Base-by-base conservation (phyloP, 2,797 vertebrate genomes). In the Pangasius krempfi region DNA sequence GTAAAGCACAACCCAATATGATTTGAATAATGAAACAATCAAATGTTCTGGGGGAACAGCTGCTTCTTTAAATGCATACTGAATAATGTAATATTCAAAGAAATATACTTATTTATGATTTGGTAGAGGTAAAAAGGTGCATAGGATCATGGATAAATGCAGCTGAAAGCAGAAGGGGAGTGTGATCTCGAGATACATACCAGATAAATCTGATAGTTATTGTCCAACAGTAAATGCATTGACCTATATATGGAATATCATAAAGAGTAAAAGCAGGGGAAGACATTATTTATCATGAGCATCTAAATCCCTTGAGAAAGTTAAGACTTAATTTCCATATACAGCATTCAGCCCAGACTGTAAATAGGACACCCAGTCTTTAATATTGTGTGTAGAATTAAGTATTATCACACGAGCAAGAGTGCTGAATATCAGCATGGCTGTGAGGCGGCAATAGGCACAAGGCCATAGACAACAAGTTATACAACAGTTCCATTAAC, bases 11-110 rank as follows among this genome's bases (percentile, higher is more conserved):
- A 58, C 50, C 20, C 83, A 80, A 62, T 27, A 85, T 76, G 50
- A 64, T 62, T 56, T 75, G 30, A 78, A 85, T 88, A 78, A 78
- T 88, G 47, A 85, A 58, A 78, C 84, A 78, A 84, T 85, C 80
- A 54, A 16, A 14, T 54, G 12, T 54, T 54, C 12, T 54, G 44
- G 44, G 44, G 44, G 44, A 44, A 44, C 44, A 44, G 8, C 44
- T 44, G 44, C 44, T 44, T 44, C 44, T 44, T 44, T 54, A 73
- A 78, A 72, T 85, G 70, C 73, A 85, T 14, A 12, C 44, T 44
- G 44, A 0, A 44, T 44, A 86, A 87, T 87, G 13, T 75, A 68
- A 64, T 82, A 37, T 44, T 82, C 40, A 14, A 87, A 52, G 27
- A 88, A 64, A 64, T 82, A 87, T 64, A 86, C 18, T 33, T 87